Percentiles rank a stretch among this genome's conserved stretches.
Evolutionary conservation across 1,140 invertebrate species (phyloP).

Genomic region (Drosophila equinoxialis): DNA sequence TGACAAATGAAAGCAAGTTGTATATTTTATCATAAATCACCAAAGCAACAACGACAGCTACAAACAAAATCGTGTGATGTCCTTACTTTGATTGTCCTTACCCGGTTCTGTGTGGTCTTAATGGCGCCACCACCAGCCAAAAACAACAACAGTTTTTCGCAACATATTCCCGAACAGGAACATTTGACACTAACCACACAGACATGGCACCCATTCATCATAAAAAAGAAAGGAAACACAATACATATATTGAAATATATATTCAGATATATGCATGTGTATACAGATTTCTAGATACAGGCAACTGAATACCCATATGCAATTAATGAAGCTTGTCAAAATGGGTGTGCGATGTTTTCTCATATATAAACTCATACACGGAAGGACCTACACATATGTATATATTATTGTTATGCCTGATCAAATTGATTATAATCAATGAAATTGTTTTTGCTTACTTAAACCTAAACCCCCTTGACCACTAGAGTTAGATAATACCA

Average conservation of each 20-base stretch:
- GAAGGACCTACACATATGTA: neutral
- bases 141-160: neutral
- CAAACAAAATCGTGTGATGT: neutral
- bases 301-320: conserved; percentile 3
- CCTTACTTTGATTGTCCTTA: conserved; percentile 7
- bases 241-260: neutral
- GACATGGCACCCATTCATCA: conserved; percentile 2
- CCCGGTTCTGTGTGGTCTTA: neutral
- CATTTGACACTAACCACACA: conserved; percentile 13
- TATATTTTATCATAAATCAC: conserved; percentile 17
- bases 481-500: too few species aligned
- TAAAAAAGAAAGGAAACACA: neutral
- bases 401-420: conserved; percentile 4
- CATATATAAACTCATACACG: neutral
- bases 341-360: neutral
- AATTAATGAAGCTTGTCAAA: conserved; percentile 10
- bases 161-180: conserved; percentile 4
- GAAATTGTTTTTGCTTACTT: neutral
- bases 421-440: conserved; percentile 6
- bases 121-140: neutral
- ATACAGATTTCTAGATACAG: conserved; percentile 1
- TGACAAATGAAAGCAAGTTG: conserved; percentile 16
- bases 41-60: neutral
- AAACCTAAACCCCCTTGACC: neutral
- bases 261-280: neutral